These are phyloP conservation scores for Tonatia bakeri DNA, from an alignment of 2,113 vertebrate genomes.

Conservation along the genomic window DNA sequence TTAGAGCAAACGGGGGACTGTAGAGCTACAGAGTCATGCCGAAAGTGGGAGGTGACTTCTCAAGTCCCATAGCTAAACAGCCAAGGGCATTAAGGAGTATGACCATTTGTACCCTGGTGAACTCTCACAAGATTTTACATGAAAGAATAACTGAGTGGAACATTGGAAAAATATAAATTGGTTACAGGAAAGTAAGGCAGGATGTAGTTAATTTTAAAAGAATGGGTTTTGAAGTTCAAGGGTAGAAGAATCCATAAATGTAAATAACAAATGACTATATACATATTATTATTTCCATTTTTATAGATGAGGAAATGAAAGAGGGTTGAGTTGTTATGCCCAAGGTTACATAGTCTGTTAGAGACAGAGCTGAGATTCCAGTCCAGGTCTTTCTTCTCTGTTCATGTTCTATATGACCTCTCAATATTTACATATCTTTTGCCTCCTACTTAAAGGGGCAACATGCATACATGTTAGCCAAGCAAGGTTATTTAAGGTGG, in stretches of 20 bases:
- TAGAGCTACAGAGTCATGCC: background rate
- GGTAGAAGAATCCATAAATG: background rate
- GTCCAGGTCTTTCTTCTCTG: background rate
- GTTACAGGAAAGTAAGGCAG: background rate
- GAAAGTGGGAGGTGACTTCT: background rate
- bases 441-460: background rate
- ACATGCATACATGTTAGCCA: background rate
- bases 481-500: background rate
- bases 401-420: background rate
- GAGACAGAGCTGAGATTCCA: background rate
- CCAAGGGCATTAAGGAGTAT: background rate
- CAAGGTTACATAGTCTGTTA: background rate
- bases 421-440: background rate
- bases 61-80: background rate
- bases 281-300: background rate
- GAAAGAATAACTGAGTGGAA: background rate
- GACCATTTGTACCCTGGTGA: background rate
- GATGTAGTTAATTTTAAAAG: background rate
- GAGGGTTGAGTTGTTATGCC: background rate
- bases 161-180: background rate
- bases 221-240: constrained; percentile 13
- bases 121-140: background rate
- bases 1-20: background rate
- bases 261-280: background rate
- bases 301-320: background rate